Base-by-base conservation (phyloP, 2,797 vertebrate species). In the Paedocypris micromegethes region DNA sequence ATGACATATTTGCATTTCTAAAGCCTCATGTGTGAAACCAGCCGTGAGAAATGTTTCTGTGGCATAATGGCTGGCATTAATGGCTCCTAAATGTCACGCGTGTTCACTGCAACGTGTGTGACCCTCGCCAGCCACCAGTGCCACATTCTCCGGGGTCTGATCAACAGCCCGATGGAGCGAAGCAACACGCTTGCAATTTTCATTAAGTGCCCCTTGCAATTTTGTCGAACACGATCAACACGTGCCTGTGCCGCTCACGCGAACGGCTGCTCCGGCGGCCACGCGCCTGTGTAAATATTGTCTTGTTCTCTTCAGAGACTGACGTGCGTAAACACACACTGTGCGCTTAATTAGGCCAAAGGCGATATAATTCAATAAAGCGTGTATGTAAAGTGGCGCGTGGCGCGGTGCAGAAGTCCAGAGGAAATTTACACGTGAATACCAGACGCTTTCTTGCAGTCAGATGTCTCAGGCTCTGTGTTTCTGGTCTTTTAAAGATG, bases 371-470 rank as follows among this genome's bases (percentile, higher is more conserved):
- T 75, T 73, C 67, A 49, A 49, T 74, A 70, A 51, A 59, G 43
- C 51, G 60, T 65, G 66, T 70, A 67, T 58, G 55, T 76, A 76
- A 78, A 69, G 42, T 63, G 64, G 56, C 50, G 6, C 75, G 70
- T 79, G 38, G 72, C 91, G 91, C 73, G 90, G 69, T 82, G 78
- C 54, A 69, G 79, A 67, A 78, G 56, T 88, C 63, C 72, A 79
- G 72, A 68, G 44, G 80, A 23, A 23, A 23, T 23, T 23, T 23
- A 23, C 23, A 23, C 23, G 23, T 23, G 23, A 23, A 23, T 23
- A 23, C 23, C 23, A 23, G 23, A 23, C 23, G 23, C 23, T 23
- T 23, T 23, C 23, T 23, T 23, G 23, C 23, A 23, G 23, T 23
- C 23, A 23, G 23, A 23, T 1, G 23, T 23, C 23, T 23, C 23